phyloP scores from a whole-genome alignment of 2,888 invertebrate genomes.

The Pristionchus maxplancki region DNA sequence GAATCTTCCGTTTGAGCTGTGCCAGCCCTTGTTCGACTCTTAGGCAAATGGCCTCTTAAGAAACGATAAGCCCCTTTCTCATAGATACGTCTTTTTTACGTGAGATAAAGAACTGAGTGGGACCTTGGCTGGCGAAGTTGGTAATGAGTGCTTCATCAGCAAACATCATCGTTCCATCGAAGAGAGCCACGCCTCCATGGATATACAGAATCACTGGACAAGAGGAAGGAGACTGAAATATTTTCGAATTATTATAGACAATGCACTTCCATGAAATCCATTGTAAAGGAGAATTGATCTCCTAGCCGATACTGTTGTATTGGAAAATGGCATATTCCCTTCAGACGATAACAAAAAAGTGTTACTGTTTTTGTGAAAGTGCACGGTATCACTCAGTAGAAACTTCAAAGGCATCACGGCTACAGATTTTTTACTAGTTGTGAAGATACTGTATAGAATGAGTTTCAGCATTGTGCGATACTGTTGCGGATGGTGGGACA shows the following conservation, averaged over 20 bases:
- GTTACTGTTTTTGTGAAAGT: background rate
- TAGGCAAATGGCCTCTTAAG: too few species aligned
- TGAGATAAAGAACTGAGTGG: background rate
- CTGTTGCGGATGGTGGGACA: too few species aligned
- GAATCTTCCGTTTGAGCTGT: too few species aligned
- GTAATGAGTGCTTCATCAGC: slow-evolving; percentile 8
- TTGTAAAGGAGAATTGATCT: too few species aligned
- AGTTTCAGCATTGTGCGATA: too few species aligned
- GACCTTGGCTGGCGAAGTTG: slow-evolving; percentile 7
- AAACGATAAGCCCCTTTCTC: too few species aligned
- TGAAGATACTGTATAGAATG: too few species aligned
- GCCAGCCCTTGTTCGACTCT: too few species aligned
- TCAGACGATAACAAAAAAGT: background rate
- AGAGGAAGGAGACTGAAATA: background rate
- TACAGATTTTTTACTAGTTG: background rate
- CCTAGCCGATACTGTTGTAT: too few species aligned
- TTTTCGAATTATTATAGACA: background rate
- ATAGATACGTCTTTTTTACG: too few species aligned
- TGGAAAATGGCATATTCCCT: background rate
- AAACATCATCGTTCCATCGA: slow-evolving; percentile 41
- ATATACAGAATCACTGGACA: slow-evolving; percentile 38
- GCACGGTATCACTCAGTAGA: background rate
- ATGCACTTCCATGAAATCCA: too few species aligned
- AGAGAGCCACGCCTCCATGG: slow-evolving; percentile 30
- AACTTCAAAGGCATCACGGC: background rate